Base-by-base conservation (phyloP, 2,113 vertebrate genomes). In the Ctenomys sociabilis region DNA sequence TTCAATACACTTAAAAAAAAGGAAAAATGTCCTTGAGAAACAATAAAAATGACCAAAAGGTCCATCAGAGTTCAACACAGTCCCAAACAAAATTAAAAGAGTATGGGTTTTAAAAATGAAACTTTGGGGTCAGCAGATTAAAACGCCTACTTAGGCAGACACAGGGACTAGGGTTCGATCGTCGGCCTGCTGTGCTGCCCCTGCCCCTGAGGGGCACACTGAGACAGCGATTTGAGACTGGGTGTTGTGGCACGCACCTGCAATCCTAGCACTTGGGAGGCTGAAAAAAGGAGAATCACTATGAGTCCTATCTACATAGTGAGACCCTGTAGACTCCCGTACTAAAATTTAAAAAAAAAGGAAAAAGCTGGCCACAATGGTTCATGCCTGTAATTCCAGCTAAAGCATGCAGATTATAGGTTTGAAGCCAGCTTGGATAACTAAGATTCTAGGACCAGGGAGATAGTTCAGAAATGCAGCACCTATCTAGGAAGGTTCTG, bases 1-100 rank as follows among this genome's bases (percentile, higher is more conserved):
- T 63, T 91, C 19, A 84, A 54, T 40, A 88, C 5, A 95, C 90
- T 9, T 82, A 83, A 66, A 87, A 83, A 66, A 90, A 30, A 52
- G 66, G 54, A 72, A 43, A 95, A 91, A 21, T 32, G 4, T 64
- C 43, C 85, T 80, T 59, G 1, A 94, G 12, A 94, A 26, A 61
- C 0, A 30, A 77, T 11, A 94, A 77, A 73, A 86, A 90, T 91
- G 72, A 45, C 28, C 49, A 70, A 59, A 63, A 57, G 8, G 45
- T 63, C 7, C 37, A 92, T 92, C n/a, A 88, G 54, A 88, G 49
- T 45, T 93, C 83, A 97, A 64, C 16, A 24, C 0, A 70, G 28
- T 68, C 11, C 43, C 37, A 95, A 92, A 57, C 16, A 57, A 57
- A 57, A 57, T 57, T 17, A 57, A 49, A 52, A 57, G 54, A 83